These are phyloP conservation scores for Oeneis ivallda DNA, from an alignment of 2,888 invertebrate genomes.

Conservation along the genomic window DNA sequence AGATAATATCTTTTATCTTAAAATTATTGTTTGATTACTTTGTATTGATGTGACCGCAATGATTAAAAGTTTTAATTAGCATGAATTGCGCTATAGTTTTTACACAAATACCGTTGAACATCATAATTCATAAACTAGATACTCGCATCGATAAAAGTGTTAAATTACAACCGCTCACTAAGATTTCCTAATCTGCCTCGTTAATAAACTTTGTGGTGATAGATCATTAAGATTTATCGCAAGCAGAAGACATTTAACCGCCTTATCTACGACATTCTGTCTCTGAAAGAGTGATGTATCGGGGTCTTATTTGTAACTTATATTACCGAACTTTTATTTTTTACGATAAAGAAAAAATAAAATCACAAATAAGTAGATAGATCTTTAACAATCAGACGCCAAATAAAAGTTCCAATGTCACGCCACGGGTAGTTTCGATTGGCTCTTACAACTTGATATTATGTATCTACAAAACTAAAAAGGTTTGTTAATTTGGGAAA, in stretches of 20 bases:
- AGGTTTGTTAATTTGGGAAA: background rate
- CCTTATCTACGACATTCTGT: conserved; percentile 31
- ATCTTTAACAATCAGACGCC: background rate
- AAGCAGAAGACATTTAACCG: conserved; percentile 33
- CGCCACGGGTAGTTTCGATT: background rate
- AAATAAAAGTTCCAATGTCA: background rate
- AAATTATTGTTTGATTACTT: no score
- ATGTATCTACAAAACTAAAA: background rate
- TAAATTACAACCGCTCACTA: conserved; percentile 20
- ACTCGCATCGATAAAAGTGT: conserved; percentile 5
- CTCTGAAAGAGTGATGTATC: conserved; percentile 31
- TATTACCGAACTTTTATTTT: conserved; percentile 1
- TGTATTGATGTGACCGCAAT: background rate
- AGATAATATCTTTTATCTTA: background rate
- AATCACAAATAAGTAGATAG: background rate
- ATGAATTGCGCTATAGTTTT: background rate
- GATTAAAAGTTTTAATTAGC: background rate
- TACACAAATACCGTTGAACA: background rate
- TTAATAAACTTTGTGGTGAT: conserved; percentile 34
- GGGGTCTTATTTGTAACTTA: conserved; percentile 13
- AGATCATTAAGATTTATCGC: conserved; percentile 40
- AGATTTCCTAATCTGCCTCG: conserved; percentile 19
- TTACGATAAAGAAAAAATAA: conserved; percentile 9
- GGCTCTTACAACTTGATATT: background rate
- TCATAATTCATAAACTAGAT: conserved; percentile 9